These are phyloP conservation scores for Apodemia duryi DNA, from an alignment of 2,888 invertebrate species.

Conservation along the genomic window DNA sequence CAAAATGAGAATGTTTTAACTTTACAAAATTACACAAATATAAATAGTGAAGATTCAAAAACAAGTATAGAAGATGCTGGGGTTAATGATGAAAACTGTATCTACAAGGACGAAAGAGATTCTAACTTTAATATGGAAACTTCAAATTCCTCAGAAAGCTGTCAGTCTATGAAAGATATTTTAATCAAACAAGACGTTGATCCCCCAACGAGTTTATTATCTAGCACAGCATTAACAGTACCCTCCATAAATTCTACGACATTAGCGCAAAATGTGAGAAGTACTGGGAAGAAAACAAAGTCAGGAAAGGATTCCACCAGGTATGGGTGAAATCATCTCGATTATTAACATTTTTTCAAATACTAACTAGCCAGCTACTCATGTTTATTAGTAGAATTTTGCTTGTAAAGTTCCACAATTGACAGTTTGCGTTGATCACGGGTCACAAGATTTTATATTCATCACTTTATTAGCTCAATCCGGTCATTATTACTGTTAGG, in stretches of 20 bases:
- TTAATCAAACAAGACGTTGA: constrained; percentile 58
- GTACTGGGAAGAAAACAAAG: constrained; percentile 57
- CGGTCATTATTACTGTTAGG: no score
- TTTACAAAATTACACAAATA: constrained; percentile 58
- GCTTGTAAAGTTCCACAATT: no score
- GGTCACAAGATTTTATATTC: no score
- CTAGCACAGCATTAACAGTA: constrained; percentile 50
- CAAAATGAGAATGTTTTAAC: constrained; percentile 61
- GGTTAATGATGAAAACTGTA: constrained; percentile 68
- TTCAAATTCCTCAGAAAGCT: constrained; percentile 71
- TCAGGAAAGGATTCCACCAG: constrained; percentile 65
- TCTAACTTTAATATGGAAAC: constrained; percentile 73
- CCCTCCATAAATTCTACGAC: constrained; percentile 52
- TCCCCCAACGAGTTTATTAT: constrained; percentile 47
- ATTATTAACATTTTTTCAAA: not conserved
- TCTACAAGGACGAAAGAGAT: constrained; percentile 70
- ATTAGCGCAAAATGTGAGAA: constrained; percentile 50
- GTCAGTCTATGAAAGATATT: constrained; percentile 67
- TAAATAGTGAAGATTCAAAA: constrained; percentile 69
- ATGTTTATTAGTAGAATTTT: no score
- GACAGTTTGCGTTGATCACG: no score
- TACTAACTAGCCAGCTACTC: no score
- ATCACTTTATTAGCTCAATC: no score
- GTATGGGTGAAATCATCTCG: constrained; percentile 36
- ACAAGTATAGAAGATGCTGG: constrained; percentile 70